phyloP scores from a whole-genome alignment of 2,888 invertebrate species.

The Kuschelorhynchus macadamiae region DNA sequence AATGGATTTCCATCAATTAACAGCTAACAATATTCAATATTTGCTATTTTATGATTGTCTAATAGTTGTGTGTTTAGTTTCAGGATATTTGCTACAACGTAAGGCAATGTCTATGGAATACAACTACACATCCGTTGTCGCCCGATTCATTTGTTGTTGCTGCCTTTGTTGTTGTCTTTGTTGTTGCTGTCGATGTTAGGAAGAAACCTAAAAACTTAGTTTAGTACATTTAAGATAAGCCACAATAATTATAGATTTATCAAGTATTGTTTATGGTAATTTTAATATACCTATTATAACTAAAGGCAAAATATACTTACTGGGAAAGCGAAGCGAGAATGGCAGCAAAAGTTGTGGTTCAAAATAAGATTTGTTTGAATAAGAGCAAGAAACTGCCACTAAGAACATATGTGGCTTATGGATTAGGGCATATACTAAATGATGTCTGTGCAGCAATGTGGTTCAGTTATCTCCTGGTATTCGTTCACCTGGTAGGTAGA shows the following conservation, averaged over 20 bases:
- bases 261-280: too few species aligned
- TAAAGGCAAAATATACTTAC: too few species aligned
- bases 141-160: constrained; percentile 23
- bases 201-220: constrained; percentile 3
- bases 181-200: constrained; percentile 43
- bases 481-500: constrained; percentile 73
- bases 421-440: constrained; percentile 90
- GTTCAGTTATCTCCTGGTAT: constrained; percentile 94
- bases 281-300: too few species aligned
- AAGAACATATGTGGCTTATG: constrained; percentile 74
- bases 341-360: constrained; percentile 8
- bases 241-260: too few species aligned
- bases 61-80: background rate
- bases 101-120: constrained; percentile 8
- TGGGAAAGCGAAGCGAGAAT: constrained; percentile 4
- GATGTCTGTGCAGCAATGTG: constrained; percentile 95
- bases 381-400: constrained; percentile 68
- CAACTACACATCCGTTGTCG: background rate
- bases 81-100: background rate
- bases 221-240: too few species aligned
- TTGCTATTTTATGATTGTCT: too few species aligned
- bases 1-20: too few species aligned
- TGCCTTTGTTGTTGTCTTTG: constrained; percentile 35
- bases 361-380: constrained; percentile 52
- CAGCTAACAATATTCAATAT: too few species aligned